A percentile compares a stretch with the other conserved stretches of the same genome.
These are phyloP conservation scores for Sisor rabdophorus DNA, from an alignment of 2,113 vertebrate genomes.

Conservation along the genomic window DNA sequence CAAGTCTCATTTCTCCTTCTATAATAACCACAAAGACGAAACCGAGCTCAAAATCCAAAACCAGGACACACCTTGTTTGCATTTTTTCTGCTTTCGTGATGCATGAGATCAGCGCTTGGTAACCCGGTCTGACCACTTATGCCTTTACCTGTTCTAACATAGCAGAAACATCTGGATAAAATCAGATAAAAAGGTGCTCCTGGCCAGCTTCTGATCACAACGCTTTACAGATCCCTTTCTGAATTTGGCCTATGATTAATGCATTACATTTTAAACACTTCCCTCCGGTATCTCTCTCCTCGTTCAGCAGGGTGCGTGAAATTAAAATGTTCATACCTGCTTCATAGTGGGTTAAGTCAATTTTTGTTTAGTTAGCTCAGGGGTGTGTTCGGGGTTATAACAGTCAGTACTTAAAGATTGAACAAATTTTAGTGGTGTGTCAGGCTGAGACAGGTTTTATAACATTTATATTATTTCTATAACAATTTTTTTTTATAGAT, in stretches of 20 bases:
- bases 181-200: not conserved
- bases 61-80: not conserved
- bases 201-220: not conserved
- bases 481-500: not conserved
- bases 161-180: not conserved
- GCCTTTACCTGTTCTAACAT: not conserved
- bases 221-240: not conserved
- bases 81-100: not conserved
- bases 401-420: too few species aligned
- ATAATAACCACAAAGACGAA: not conserved
- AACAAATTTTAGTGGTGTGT: too few species aligned
- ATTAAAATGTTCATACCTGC: too few species aligned
- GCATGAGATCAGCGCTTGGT: not conserved
- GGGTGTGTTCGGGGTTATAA: not conserved
- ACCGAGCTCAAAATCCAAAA: not conserved
- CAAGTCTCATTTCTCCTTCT: too few species aligned
- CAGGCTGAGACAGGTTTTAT: too few species aligned
- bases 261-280: not conserved
- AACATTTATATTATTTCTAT: too few species aligned
- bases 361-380: not conserved
- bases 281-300: not conserved
- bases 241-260: not conserved
- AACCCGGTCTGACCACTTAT: conserved; percentile 3
- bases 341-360: not conserved
- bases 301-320: not conserved